Conservation (phyloP, 2,113 vertebrate species). For the Semnornis frantzii region DNA sequence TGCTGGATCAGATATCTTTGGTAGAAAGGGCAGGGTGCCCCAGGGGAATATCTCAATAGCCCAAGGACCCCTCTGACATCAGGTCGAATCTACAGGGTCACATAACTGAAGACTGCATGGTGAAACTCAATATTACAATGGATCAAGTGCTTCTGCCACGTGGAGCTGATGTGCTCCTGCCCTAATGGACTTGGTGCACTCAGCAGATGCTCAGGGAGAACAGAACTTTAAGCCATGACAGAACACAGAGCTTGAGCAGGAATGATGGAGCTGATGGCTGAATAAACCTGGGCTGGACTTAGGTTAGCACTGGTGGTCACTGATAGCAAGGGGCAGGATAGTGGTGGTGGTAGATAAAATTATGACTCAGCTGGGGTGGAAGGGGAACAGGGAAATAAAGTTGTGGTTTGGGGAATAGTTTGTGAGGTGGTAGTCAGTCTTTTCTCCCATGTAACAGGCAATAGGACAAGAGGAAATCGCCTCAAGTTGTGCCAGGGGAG, state of each 20-base stretch:
- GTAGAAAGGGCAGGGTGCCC: slow-evolving; percentile 43
- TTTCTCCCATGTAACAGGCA: too few relatives aligned
- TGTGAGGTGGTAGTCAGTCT: background rate
- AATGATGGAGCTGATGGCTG: background rate
- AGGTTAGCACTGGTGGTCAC: background rate
- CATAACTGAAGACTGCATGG: slow-evolving; percentile 54
- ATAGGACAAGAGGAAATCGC: too few relatives aligned
- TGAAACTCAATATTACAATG: slow-evolving; percentile 61
- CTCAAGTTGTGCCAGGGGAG: too few relatives aligned
- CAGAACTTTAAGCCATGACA: background rate
- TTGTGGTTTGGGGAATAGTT: background rate
- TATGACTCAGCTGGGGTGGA: background rate
- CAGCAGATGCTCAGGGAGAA: slow-evolving; percentile 30
- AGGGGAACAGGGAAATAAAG: background rate
- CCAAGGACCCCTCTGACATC: slow-evolving; percentile 47
- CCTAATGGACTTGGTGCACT: background rate
- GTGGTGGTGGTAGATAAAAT: background rate
- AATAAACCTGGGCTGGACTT: background rate
- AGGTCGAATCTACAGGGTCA: slow-evolving; percentile 69
- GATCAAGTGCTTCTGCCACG: slow-evolving; percentile 47
- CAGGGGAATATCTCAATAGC: slow-evolving; percentile 36
- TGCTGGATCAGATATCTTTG: slow-evolving; percentile 61
- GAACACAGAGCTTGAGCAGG: background rate
- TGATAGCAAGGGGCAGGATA: background rate
- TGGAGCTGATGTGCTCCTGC: slow-evolving; percentile 24